These are phyloP conservation scores for Leuciscus idus DNA, from an alignment of 2,113 vertebrate genomes.

Conservation along the genomic window DNA sequence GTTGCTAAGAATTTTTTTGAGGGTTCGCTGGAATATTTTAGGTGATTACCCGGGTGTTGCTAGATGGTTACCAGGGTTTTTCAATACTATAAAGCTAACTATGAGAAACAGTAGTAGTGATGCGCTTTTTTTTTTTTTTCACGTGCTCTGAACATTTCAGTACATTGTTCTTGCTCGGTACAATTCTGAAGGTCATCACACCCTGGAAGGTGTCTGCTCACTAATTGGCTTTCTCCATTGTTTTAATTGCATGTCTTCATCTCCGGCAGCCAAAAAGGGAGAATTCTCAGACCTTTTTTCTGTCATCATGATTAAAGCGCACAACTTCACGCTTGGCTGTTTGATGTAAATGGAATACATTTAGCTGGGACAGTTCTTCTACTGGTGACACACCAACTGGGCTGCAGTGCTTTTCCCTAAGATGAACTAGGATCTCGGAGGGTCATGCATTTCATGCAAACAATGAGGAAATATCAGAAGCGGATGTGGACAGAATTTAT, in stretches of 20 bases:
- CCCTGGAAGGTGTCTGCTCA: constrained; percentile 19
- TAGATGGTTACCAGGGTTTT: not conserved
- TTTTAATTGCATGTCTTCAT: constrained; percentile 43
- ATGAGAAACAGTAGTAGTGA: not conserved
- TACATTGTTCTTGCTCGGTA: not conserved
- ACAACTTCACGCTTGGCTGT: constrained; percentile 13
- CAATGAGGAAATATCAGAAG: constrained; percentile 56
- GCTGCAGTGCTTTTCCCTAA: constrained; percentile 60
- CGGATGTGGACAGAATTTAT: constrained; percentile 48
- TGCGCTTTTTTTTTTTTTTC: not conserved
- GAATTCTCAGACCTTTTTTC: constrained; percentile 11
- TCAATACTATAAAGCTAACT: not conserved
- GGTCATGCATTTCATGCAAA: constrained; percentile 53
- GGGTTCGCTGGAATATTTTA: not conserved
- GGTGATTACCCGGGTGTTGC: not conserved
- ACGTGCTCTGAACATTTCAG: not conserved
- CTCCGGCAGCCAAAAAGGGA: not conserved
- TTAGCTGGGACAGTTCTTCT: constrained; percentile 27
- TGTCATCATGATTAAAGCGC: not conserved
- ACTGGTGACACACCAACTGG: constrained; percentile 54
- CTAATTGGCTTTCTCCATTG: constrained; percentile 34
- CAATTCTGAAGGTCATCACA: constrained; percentile 32
- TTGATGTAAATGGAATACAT: constrained; percentile 35
- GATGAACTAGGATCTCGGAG: constrained; percentile 55
- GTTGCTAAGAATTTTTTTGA: not conserved